A percentile compares a stretch with the other conserved stretches of the same genome.
phyloP scores from a whole-genome alignment of 1,140 invertebrate species.

The Papilio helenus region DNA sequence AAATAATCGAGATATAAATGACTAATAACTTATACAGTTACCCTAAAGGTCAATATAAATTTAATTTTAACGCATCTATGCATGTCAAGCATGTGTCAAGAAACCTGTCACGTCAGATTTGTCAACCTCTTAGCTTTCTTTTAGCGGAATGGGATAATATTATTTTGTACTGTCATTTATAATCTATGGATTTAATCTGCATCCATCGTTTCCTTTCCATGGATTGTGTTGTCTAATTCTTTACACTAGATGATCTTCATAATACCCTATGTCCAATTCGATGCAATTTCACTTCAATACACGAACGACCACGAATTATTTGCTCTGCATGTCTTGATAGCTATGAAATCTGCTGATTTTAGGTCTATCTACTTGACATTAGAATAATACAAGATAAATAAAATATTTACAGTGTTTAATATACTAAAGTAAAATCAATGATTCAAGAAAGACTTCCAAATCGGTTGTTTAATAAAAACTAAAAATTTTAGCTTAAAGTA shows the following conservation, averaged over 20 bases:
- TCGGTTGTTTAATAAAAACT: too few species aligned
- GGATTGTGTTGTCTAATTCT: conserved; percentile 65
- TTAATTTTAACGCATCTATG: conserved; percentile 9
- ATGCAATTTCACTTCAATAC: conserved; percentile 7
- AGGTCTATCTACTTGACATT: background rate
- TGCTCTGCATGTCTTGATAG: conserved; percentile 23
- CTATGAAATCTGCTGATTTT: conserved; percentile 8
- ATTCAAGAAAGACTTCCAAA: too few species aligned
- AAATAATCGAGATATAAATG: too few species aligned
- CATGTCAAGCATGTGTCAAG: conserved; percentile 28
- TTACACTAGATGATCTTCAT: conserved; percentile 38
- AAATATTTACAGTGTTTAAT: too few species aligned
- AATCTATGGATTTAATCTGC: conserved; percentile 42
- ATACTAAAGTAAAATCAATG: too few species aligned
- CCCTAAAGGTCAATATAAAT: too few species aligned
- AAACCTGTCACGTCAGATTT: conserved; percentile 14
- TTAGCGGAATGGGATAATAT: conserved; percentile 37
- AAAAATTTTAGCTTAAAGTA: background rate
- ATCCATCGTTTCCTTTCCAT: conserved; percentile 73
- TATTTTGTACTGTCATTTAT: conserved; percentile 24
- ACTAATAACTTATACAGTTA: too few species aligned
- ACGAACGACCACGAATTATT: background rate
- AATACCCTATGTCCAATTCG: conserved; percentile 15
- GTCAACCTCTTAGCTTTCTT: conserved; percentile 37
- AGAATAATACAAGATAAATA: too few species aligned